Base-by-base conservation (phyloP, 2,888 invertebrate genomes). In the Cerceris rybyensis region DNA sequence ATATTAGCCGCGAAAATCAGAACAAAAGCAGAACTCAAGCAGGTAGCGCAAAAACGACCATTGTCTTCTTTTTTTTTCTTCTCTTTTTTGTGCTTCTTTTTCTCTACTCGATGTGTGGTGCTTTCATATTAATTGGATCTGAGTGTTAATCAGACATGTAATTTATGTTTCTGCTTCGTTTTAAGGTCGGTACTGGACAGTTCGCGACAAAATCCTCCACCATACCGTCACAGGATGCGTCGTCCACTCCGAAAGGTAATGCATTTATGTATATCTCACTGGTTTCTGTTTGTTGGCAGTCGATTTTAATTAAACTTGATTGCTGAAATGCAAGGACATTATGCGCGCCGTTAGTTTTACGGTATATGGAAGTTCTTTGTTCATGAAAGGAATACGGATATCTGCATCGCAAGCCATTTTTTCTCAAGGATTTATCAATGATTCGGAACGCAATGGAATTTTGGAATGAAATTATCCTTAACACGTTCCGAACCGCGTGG, bases 21-120 rank as follows among this genome's bases (percentile, higher is more conserved):
- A 82, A 98, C 97, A 5, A 97, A 97, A 93, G 97, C 96, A 1
- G 97, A 97, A 93, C 93, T 97, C 54, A 98, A 97, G 78, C 91
- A 91, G 88, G 91, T 91, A 76, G 63, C 13, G 60, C 9, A 14
- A 42, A 2, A 63, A 28, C 49, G n/a, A 50, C 28, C 13, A 49
- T 43, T 13, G 50, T 50, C 11, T 46, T 46, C 1, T 5, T 46
- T 46, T 46, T 46, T 46, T 46, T 46, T 46, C 46, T 46, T 1
- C 6, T 46, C 9, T 46, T 46, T 6, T 5, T 11, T 6, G 46
- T 8, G 46, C 8, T 46, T 46, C 46, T 46, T 11, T 46, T 46
- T 46, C 8, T 46, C 2, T 46, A 46, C 6, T 46, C 46, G 11
- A 46, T 11, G 46, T 5, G 6, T 46, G 8, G 11, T 46, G 9